These are phyloP conservation scores for Mus pahari DNA, from an alignment of 2,113 vertebrate species.

Conservation along the genomic window DNA sequence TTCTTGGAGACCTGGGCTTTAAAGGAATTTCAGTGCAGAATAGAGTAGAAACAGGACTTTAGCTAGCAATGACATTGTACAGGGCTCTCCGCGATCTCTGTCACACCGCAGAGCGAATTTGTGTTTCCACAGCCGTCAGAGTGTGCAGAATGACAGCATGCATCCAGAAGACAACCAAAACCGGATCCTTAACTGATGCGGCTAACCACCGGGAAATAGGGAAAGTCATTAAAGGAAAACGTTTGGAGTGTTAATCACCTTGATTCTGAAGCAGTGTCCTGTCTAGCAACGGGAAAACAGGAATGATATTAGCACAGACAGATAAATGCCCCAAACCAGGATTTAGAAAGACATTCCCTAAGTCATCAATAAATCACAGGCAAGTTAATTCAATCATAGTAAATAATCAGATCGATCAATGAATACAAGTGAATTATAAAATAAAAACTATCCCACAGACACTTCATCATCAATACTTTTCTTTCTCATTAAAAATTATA, in stretches of 20 bases:
- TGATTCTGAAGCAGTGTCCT: slow-evolving; percentile 82
- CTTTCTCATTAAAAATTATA: slow-evolving; percentile 27
- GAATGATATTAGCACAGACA: slow-evolving; percentile 68
- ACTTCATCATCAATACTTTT: slow-evolving; percentile 26
- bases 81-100: neutral
- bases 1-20: neutral
- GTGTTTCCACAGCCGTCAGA: neutral
- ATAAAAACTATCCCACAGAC: slow-evolving; percentile 12
- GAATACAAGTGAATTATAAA: slow-evolving; percentile 2
- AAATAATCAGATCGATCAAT: neutral
- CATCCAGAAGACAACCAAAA: slow-evolving; percentile 55
- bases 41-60: slow-evolving; percentile 77
- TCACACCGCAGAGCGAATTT: neutral
- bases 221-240: slow-evolving; percentile 13
- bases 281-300: slow-evolving; percentile 78
- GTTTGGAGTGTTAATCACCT: slow-evolving; percentile 74
- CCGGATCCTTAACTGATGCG: slow-evolving; percentile 3
- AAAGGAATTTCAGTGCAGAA: slow-evolving; percentile 53
- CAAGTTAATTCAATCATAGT: neutral
- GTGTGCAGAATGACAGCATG: slow-evolving; percentile 44
- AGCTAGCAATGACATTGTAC: slow-evolving; percentile 17
- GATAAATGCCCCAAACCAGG: neutral
- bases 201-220: slow-evolving; percentile 1
- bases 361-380: neutral
- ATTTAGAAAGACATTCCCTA: slow-evolving; percentile 43